Percentiles rank a stretch among this genome's conserved stretches.
Evolutionary conservation across 2,113 vertebrate genomes (phyloP).

Genomic region (Butorides virescens): DNA sequence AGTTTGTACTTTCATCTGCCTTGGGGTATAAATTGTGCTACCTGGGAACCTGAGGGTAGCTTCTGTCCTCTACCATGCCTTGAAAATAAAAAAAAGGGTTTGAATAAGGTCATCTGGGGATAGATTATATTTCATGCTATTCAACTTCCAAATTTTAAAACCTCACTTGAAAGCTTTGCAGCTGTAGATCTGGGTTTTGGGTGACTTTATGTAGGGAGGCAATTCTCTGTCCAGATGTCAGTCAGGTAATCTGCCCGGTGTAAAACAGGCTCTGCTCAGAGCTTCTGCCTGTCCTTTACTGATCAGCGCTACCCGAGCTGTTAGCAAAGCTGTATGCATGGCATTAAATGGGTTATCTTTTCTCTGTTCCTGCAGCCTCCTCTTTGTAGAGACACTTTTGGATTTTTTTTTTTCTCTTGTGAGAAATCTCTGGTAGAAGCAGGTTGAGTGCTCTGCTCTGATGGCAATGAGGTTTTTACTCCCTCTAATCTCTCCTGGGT

Average conservation of each 20-base stretch:
- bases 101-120: background rate
- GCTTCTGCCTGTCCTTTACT: background rate
- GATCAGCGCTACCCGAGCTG: background rate
- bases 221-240: conserved; percentile 2
- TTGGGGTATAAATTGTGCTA: background rate
- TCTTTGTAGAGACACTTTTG: background rate
- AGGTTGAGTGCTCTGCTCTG: conserved; percentile 14
- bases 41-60: background rate
- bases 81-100: background rate
- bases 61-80: background rate
- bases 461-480: conserved; percentile 6
- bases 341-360: background rate
- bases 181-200: background rate
- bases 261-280: background rate
- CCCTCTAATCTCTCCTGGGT: conserved; percentile 27
- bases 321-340: background rate
- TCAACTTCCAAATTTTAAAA: background rate
- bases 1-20: background rate
- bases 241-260: background rate
- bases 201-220: background rate
- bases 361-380: background rate
- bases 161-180: background rate
- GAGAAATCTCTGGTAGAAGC: conserved; percentile 35
- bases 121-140: background rate
- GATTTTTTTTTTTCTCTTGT: background rate